Percentiles rank a stretch among this genome's conserved stretches.
These are phyloP conservation scores for Meloidogyne exigua DNA, from an alignment of 1,140 invertebrate genomes.

Conservation along the genomic window DNA sequence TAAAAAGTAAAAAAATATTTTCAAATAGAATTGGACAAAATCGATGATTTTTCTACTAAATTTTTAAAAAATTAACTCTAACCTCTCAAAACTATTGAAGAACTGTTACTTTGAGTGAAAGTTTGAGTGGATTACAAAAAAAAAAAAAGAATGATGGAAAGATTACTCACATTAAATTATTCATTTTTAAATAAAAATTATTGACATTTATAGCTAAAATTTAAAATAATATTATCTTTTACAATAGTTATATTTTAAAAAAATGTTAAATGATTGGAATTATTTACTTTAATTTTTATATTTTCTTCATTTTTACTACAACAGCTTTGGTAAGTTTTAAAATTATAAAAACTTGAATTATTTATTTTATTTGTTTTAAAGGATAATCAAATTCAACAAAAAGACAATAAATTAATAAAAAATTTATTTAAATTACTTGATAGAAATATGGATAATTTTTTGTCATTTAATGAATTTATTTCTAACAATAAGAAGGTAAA, in stretches of 20 bases:
- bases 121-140: no score
- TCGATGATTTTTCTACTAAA: no score
- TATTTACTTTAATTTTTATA: not conserved
- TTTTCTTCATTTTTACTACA: not conserved
- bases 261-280: not conserved
- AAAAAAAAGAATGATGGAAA: no score
- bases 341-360: not conserved
- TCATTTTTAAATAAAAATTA: no score
- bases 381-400: not conserved
- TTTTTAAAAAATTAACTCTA: no score
- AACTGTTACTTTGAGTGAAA: no score
- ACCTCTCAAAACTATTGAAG: no score
- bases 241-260: not conserved
- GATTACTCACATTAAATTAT: no score
- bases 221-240: no score
- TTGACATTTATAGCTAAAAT: no score
- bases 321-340: not conserved
- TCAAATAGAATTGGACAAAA: no score
- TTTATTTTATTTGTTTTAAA: not conserved
- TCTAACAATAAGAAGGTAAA: not conserved
- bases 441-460: not conserved
- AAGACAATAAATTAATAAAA: not conserved
- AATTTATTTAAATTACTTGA: conserved; percentile 1
- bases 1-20: no score
- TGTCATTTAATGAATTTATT: conserved; percentile 2